phyloP scores from a whole-genome alignment of 2,888 invertebrate species.

The Amphipyra berbera region DNA sequence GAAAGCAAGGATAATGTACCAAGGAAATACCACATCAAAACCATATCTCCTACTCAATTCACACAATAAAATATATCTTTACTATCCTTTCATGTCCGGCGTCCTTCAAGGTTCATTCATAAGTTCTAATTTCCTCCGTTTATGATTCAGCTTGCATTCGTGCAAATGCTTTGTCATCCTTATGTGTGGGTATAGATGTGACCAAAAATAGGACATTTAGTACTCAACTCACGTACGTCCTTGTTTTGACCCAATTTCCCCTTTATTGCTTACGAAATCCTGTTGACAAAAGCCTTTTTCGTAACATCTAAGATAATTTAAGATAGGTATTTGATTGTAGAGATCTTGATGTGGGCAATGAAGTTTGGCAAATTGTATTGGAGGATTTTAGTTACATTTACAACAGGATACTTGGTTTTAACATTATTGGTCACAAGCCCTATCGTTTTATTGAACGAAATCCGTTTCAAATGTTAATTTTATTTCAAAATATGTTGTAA shows the following conservation, averaged over 20 bases:
- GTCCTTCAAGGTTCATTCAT: conserved; percentile 17
- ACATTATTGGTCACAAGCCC: not conserved
- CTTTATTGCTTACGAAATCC: conserved; percentile 63
- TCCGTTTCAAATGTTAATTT: too few species aligned
- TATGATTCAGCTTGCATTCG: conserved; percentile 50
- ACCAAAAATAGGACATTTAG: conserved; percentile 57
- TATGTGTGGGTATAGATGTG: conserved; percentile 54
- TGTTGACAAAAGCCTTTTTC: conserved; percentile 58
- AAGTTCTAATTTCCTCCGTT: conserved; percentile 39
- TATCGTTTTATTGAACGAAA: too few species aligned
- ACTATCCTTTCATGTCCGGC: not conserved
- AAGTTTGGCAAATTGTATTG: conserved; percentile 11
- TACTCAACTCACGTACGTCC: conserved; percentile 52
- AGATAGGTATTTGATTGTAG: conserved; percentile 33
- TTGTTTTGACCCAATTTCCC: conserved; percentile 64
- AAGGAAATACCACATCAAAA: conserved; percentile 18
- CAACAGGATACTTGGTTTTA: not conserved
- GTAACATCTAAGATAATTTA: conserved; percentile 50
- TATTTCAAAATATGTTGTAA: too few species aligned
- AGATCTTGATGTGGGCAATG: conserved; percentile 14
- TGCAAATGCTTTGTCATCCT: conserved; percentile 49
- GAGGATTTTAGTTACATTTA: not conserved
- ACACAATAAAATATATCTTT: conserved; percentile 4
- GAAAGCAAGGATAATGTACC: conserved; percentile 2
- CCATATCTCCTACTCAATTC: not conserved